Evolutionary conservation across 2,113 vertebrate species (phyloP).

Genomic region (Nansenia antarctica): DNA sequence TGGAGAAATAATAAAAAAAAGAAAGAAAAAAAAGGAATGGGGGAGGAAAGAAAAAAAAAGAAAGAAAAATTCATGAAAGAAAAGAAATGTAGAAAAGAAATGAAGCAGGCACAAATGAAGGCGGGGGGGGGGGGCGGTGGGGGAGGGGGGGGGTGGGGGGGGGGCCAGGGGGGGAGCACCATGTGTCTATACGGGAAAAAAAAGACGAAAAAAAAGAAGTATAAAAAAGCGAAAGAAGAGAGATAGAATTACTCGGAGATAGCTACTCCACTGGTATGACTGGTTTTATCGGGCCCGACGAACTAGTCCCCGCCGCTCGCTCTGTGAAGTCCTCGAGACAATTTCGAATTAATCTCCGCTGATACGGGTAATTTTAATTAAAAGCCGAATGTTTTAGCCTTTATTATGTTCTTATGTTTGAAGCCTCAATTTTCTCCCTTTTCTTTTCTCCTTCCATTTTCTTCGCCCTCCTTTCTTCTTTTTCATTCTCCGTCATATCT

Average conservation of each 20-base stretch:
- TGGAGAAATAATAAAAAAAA: slow-evolving; percentile 56
- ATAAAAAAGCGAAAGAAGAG: slow-evolving; percentile 50
- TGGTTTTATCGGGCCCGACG: slow-evolving; percentile 54
- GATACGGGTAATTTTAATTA: slow-evolving; percentile 69
- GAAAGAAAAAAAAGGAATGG: slow-evolving; percentile 33
- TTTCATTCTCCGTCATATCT: slow-evolving; percentile 36
- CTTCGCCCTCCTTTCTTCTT: slow-evolving; percentile 25
- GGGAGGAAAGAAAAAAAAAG: slow-evolving; percentile 37
- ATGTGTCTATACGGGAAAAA: slow-evolving; percentile 59
- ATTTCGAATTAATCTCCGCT: slow-evolving; percentile 57
- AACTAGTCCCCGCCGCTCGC: slow-evolving; percentile 46
- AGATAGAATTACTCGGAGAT: slow-evolving; percentile 59
- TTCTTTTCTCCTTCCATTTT: slow-evolving; percentile 15
- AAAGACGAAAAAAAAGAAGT: slow-evolving; percentile 55
- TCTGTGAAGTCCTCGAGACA: slow-evolving; percentile 60
- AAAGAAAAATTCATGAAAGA: slow-evolving; percentile 61
- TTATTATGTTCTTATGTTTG: slow-evolving; percentile 51
- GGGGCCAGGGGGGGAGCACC: slow-evolving; percentile 48
- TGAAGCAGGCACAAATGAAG: slow-evolving; percentile 60
- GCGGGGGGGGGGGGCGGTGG: slow-evolving; percentile 37
- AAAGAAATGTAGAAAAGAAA: slow-evolving; percentile 41
- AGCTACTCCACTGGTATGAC: slow-evolving; percentile 48
- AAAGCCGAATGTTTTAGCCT: slow-evolving; percentile 54
- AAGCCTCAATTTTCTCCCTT: slow-evolving; percentile 25
- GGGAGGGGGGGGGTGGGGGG: neutral